Base-by-base conservation (phyloP, 1,140 invertebrate genomes). In the Zaprionus inermis region DNA sequence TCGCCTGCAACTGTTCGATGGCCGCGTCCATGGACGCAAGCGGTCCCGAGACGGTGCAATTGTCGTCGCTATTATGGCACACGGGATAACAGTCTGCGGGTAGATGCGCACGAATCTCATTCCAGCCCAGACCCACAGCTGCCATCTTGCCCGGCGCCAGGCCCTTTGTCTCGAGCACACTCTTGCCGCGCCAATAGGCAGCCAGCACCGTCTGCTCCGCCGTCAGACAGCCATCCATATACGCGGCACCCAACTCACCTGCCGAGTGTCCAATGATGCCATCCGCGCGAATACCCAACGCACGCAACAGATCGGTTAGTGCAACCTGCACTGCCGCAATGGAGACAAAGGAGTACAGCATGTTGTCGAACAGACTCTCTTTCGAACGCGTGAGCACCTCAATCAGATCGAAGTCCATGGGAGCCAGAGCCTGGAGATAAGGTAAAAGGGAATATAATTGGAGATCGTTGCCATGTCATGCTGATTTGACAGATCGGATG, bases 221-320 rank as follows among this genome's bases (percentile, higher is more conserved):
- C 14, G 97, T 98, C 54, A 99, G 95, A 14, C 96, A 96, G 1
- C 97, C 98, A 93, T 99, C 98, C 63, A 98, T 98, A 93, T 99
- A 99, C 0, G 97, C 98, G 92, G 98, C 99, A 10, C 97, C 94
- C 64, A 98, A 93, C 93, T 99, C 98, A 20, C 98, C 98, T 1
- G 98, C 98, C 1, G 98, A 99, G 92, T 99, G 98, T 5, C 98
- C 98, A 60, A 99, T 93, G 76, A 99, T 98, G 54, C 98, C 98
- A 93, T 99, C 98, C 3, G 98, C 97, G 49, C 94, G 93, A 10
- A 99, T 94, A 51, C 95, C 96, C 24, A 99, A 76, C 5, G 93
- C 92, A 16, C 93, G 94, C n/a, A 99, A 93, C 18, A 98, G 84
- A 92, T 99, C 98, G 1, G 97, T 96, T 4, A 99, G 92, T 4